Conservation (phyloP, 2,113 vertebrate genomes). For the Cervus canadensis region DNA sequence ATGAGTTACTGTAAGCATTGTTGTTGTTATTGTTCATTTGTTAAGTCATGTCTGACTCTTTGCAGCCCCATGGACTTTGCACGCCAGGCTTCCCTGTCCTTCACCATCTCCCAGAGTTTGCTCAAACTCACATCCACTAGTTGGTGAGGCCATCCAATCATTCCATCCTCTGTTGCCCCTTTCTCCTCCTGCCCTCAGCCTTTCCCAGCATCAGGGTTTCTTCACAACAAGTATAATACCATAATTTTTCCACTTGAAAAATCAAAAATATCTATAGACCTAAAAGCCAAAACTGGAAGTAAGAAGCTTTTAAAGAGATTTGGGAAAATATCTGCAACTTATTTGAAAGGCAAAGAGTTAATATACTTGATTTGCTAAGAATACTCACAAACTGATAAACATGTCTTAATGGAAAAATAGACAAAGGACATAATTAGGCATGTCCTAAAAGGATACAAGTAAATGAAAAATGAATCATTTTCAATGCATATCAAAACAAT, state of each 20-base stretch:
- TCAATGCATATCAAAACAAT: neutral
- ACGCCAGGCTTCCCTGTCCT: neutral
- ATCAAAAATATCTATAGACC: neutral
- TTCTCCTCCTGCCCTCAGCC: neutral
- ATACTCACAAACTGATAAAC: neutral
- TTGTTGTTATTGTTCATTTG: neutral
- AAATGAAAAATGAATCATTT: neutral
- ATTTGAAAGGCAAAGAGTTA: neutral
- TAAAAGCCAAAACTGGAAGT: neutral
- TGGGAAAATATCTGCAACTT: neutral
- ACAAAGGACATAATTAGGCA: neutral
- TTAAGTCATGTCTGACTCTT: neutral
- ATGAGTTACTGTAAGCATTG: neutral
- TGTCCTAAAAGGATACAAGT: neutral
- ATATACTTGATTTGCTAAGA: neutral
- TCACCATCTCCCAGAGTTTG: neutral
- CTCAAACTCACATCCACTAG: neutral
- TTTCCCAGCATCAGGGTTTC: neutral
- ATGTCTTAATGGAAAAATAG: neutral
- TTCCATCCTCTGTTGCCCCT: neutral
- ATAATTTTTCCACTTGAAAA: neutral
- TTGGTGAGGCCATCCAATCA: neutral
- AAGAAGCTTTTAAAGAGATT: neutral
- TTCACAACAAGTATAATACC: neutral
- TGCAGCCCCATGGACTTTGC: neutral